Evolutionary conservation across 2,888 invertebrate genomes (phyloP), one percentile per base, ranked within the genome.

Genomic region (Leptinotarsa juncta): DNA sequence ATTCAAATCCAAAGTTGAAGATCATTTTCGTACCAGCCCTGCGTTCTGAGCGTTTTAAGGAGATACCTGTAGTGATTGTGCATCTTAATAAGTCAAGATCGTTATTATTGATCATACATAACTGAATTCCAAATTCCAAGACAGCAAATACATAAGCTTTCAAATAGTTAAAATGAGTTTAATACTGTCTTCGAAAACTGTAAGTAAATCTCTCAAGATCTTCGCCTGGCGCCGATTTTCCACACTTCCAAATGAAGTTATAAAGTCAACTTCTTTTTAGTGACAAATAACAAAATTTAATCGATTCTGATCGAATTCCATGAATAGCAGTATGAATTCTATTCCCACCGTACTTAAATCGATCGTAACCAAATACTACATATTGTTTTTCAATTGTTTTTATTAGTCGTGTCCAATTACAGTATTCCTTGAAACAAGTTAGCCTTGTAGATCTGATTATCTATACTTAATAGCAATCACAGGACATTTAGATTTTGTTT

Each of bases 321-420:
- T 26, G 67, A 51, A 32, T 49, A 53, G 67, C 26, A 50, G 67
- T 51, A 18, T 65, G 48, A n/a, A 1, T n/a, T n/a, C 1, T 51
- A 51, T 67, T 67, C 67, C 51, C 51, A 67, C 49, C 23, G 67
- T 51, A 50, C 49, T 53, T 7, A 20, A 49, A 53, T 67, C 51
- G 50, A 67, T 51, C 20, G 20, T 51, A 53, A 67, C n/a, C 51
- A 26, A 51, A 67, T 26, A 51, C 53, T n/a, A 32, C 32, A 18
- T 67, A 67, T 53, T 26, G 49, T n/a, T 67, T 67, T 20, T 51
- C 67, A 15, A 67, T 67, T 67, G 67, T 67, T 16, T 67, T 53
- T n/a, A 20, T 67, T 51, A 51, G 18, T 23, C 51, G 51, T 49
- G 67, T 51, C 50, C 32, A 67, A 67, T 67, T 53, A 67, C 67